phyloP scores from a whole-genome alignment of 2,797 vertebrate genomes.

The Acestrorhynchus altus region DNA sequence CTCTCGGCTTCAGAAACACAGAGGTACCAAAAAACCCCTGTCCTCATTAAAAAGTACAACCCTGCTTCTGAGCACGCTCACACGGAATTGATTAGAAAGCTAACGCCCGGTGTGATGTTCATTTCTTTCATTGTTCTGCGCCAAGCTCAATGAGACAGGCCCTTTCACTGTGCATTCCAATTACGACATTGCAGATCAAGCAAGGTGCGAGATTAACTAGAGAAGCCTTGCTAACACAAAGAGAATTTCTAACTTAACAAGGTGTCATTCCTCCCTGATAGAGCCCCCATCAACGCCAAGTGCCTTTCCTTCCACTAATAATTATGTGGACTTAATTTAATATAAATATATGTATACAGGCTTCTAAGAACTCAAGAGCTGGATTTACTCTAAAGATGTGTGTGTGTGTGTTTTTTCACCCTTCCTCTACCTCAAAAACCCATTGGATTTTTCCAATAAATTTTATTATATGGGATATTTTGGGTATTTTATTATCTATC shows the following conservation, averaged over 20 bases:
- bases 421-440: conserved; percentile 31
- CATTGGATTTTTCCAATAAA: conserved; percentile 67
- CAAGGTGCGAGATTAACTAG: conserved; percentile 79
- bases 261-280: conserved; percentile 80
- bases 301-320: conserved; percentile 73
- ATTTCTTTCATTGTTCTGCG: conserved; percentile 79
- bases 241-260: conserved; percentile 84
- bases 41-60: conserved; percentile 79
- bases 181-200: conserved; percentile 79
- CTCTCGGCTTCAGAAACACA: conserved; percentile 63
- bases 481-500: conserved; percentile 48
- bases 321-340: conserved; percentile 77
- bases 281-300: conserved; percentile 60
- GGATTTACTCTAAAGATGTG: conserved; percentile 74
- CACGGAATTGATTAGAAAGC: conserved; percentile 77
- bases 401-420: conserved; percentile 36
- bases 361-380: conserved; percentile 73
- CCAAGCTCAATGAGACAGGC: conserved; percentile 68
- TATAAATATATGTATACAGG: conserved; percentile 68
- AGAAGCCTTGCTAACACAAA: conserved; percentile 81
- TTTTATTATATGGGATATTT: conserved; percentile 59
- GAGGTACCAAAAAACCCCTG: conserved; percentile 59
- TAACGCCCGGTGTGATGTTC: conserved; percentile 73
- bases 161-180: conserved; percentile 75
- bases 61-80: conserved; percentile 75